Evolutionary conservation across 2,113 vertebrate species (phyloP).

Genomic region (Phyllostomus hastatus): DNA sequence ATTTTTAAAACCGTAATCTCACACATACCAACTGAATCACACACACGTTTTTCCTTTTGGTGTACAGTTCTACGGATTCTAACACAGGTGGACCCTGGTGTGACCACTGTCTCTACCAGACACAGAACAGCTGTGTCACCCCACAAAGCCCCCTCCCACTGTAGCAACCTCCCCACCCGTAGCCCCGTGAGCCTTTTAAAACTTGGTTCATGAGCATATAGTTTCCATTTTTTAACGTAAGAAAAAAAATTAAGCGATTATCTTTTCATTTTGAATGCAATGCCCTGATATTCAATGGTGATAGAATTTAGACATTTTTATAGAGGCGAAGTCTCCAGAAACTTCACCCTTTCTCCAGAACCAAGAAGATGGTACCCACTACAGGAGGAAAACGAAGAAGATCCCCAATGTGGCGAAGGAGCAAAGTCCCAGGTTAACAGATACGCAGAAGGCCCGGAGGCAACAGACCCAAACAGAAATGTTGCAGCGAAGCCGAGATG

Average conservation of each 20-base stretch:
- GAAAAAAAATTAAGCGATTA: not conserved
- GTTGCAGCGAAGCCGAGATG: not conserved
- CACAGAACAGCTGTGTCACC: not conserved
- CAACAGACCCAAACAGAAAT: not conserved
- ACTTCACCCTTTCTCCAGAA: not conserved
- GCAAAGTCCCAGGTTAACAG: not conserved
- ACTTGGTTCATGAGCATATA: not conserved
- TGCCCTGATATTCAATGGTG: not conserved
- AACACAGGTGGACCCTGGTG: not conserved
- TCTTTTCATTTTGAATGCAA: slow-evolving; percentile 25
- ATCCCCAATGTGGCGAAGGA: not conserved
- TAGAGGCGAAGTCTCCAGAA: not conserved
- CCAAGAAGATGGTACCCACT: not conserved
- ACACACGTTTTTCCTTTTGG: not conserved
- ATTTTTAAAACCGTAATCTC: not conserved
- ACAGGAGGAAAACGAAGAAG: not conserved
- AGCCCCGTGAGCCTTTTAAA: not conserved
- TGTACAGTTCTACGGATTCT: not conserved
- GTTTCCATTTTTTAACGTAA: not conserved
- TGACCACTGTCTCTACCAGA: not conserved
- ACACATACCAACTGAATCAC: not conserved
- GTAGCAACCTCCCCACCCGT: not conserved
- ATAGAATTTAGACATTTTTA: not conserved
- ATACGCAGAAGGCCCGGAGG: not conserved
- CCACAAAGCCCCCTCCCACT: not conserved